Percentiles rank a stretch among this genome's conserved stretches.
Conservation (phyloP, 2,113 vertebrate genomes). For the Chinchilla lanigera region DNA sequence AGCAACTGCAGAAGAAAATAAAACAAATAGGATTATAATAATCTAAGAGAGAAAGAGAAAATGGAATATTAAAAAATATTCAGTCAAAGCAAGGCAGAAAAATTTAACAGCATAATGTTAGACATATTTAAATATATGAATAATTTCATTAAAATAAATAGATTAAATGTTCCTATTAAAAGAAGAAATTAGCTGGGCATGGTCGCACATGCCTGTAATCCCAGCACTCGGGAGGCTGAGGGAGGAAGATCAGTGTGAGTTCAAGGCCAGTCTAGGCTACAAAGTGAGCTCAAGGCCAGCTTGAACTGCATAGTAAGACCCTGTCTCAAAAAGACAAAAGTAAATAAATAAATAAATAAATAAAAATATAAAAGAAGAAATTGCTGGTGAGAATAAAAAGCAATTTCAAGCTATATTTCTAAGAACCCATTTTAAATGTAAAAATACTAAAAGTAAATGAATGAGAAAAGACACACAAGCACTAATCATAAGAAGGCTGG, state of each 20-base stretch:
- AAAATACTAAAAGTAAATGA: not conserved
- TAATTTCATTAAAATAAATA: not conserved
- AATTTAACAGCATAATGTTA: not conserved
- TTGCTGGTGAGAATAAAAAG: not conserved
- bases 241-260: too few species aligned
- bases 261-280: too few species aligned
- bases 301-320: too few species aligned
- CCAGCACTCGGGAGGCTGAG: too few species aligned
- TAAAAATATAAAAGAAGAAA: not conserved
- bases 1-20: not conserved
- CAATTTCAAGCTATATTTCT: not conserved
- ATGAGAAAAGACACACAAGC: not conserved
- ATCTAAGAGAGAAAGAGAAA: not conserved
- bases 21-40: not conserved
- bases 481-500: not conserved
- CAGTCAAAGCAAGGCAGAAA: not conserved
- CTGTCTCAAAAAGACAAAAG: too few species aligned
- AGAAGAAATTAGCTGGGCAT: not conserved
- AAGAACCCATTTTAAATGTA: not conserved
- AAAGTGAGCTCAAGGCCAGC: too few species aligned
- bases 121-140: not conserved
- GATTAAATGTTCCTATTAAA: not conserved
- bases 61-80: not conserved
- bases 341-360: too few species aligned
- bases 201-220: too few species aligned